Percentiles rank a stretch among this genome's conserved stretches.
These are phyloP conservation scores for Agrotis ipsilon DNA, from an alignment of 2,888 invertebrate genomes.

Conservation along the genomic window DNA sequence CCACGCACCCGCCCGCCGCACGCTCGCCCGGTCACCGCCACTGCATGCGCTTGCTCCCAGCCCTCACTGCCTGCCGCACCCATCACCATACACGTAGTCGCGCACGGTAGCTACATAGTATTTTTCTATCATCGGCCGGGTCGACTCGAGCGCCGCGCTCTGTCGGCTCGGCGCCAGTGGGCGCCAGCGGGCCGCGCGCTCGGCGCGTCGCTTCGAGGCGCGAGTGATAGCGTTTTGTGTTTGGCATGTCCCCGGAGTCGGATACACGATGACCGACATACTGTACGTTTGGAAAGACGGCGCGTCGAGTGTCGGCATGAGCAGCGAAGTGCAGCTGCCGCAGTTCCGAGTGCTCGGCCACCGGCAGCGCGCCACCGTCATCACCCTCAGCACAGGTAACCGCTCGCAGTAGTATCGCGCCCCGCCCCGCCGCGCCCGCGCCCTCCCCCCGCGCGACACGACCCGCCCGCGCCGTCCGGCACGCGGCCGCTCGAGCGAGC, in stretches of 20 bases:
- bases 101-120: slow-evolving; percentile 64
- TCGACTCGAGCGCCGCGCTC: slow-evolving; percentile 50
- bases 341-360: slow-evolving; percentile 99
- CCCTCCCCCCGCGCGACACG: slow-evolving; percentile 53
- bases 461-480: slow-evolving; percentile 57
- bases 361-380: slow-evolving; percentile 98
- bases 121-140: slow-evolving; percentile 73
- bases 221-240: slow-evolving; percentile 83
- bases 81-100: slow-evolving; percentile 47
- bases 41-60: slow-evolving; percentile 54
- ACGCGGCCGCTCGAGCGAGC: slow-evolving; percentile 65
- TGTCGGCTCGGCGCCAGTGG: slow-evolving; percentile 47
- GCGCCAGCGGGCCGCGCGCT: slow-evolving; percentile 50
- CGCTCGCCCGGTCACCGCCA: slow-evolving; percentile 3
- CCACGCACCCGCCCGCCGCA: slow-evolving; percentile 9
- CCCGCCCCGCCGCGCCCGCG: slow-evolving; percentile 49
- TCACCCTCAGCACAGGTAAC: slow-evolving; percentile 98
- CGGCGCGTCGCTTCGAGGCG: slow-evolving; percentile 72
- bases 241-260: slow-evolving; percentile 94
- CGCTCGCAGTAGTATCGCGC: slow-evolving; percentile 74
- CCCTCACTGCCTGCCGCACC: slow-evolving; percentile 10
- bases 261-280: slow-evolving; percentile 99
- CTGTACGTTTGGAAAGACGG: slow-evolving; percentile 99
- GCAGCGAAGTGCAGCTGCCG: slow-evolving; percentile 98
- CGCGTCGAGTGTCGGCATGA: slow-evolving; percentile 98